These are phyloP conservation scores for Falco concolor DNA, from an alignment of 2,797 vertebrate species.

Conservation along the genomic window DNA sequence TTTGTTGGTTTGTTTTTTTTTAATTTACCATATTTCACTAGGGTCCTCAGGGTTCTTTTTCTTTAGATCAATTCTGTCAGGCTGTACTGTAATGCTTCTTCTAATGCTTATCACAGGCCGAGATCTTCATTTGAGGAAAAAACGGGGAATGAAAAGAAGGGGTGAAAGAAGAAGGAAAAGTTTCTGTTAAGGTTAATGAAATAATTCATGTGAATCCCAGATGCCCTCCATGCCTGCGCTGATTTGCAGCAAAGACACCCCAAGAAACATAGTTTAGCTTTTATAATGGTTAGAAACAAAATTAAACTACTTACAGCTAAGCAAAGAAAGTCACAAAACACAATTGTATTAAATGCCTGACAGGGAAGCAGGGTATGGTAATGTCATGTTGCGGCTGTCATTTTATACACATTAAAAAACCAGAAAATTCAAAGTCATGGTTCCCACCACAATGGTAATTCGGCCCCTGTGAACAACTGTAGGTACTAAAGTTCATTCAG, in stretches of 20 bases:
- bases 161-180: neutral
- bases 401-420: rapidly evolving
- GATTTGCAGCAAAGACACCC: neutral
- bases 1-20: neutral
- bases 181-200: neutral
- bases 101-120: constrained; percentile 86
- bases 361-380: neutral
- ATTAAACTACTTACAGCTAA: neutral
- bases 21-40: constrained; percentile 73
- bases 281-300: neutral
- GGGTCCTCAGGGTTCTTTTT: constrained; percentile 77
- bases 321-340: neutral
- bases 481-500: neutral
- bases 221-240: neutral
- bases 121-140: constrained; percentile 71
- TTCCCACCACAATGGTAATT: neutral
- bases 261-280: neutral
- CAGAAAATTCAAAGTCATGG: neutral
- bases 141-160: neutral
- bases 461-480: neutral
- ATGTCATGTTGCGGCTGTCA: neutral
- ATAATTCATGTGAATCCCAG: neutral
- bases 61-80: constrained; percentile 86
- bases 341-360: neutral
- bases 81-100: constrained; percentile 82